phyloP scores from a whole-genome alignment of 2,888 invertebrate species.

The Mesochorus sp. region DNA sequence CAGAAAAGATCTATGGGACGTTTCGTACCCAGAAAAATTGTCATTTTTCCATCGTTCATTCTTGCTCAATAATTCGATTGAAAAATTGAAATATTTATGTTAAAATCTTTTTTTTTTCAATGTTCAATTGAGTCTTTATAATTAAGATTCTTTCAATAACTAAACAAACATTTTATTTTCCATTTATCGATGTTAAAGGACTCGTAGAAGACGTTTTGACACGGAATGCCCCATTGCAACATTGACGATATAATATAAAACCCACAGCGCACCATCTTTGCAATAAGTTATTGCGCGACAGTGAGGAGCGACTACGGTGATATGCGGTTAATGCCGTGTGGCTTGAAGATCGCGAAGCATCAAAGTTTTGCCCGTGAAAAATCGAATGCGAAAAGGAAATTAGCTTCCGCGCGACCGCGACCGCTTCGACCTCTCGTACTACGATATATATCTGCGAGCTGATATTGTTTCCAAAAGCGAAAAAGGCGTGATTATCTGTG shows the following conservation, averaged over 20 bases:
- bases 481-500: not conserved
- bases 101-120: too few species aligned
- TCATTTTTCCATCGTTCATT: too few species aligned
- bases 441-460: not conserved
- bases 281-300: constrained; percentile 74
- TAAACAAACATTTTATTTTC: too few species aligned
- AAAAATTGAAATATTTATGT: too few species aligned
- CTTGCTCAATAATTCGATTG: too few species aligned
- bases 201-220: too few species aligned
- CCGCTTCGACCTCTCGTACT: constrained; percentile 24
- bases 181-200: too few species aligned
- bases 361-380: constrained; percentile 76
- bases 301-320: constrained; percentile 38
- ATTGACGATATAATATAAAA: constrained; percentile 51
- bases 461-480: not conserved
- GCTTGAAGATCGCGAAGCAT: constrained; percentile 67
- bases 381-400: constrained; percentile 81
- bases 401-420: constrained; percentile 72
- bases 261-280: constrained; percentile 45
- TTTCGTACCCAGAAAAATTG: too few species aligned
- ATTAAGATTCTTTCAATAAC: too few species aligned
- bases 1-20: too few species aligned
- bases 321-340: constrained; percentile 46
- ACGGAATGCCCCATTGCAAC: too few species aligned
- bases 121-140: too few species aligned